Base-by-base conservation (phyloP, 2,888 invertebrate genomes). In the Dorcus hopei region DNA sequence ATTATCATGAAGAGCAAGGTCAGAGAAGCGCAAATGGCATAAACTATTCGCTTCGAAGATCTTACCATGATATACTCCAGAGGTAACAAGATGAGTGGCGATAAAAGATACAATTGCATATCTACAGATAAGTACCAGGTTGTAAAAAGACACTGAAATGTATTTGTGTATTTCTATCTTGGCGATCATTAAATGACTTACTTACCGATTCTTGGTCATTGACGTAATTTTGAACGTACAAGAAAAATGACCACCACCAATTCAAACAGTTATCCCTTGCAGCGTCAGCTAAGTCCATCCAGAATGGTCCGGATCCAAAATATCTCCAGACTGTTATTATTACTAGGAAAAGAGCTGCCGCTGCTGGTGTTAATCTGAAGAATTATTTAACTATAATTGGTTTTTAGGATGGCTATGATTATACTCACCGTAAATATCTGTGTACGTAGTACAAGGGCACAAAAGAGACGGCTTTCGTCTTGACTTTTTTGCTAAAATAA, bases 111-210 rank as follows among this genome's bases (percentile, higher is more conserved):
- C 43, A 59, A 49, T 7, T 59, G 59, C 59, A 59, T 59, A 26
- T 59, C 59, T 14, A 53, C 56, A 9, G 59, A 59, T 23, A 59
- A 38, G 40, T 59, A 59, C 59, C 59, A 59, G 9, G 59, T 59
- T 3, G 56, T 56, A n/a, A 52, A 9, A 11, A 56, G 42, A 38
- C 59, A 59, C 59, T 59, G 23, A 59, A 56, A 58, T 14, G 0
- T 11, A 57, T 33, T 33, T 33, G 3, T 33, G 26, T 33, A 6
- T 33, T 7, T 6, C 7, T 7, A 33, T 1, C 26, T 33, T 33
- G 26, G 26, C 26, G 6, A 33, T 1, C 26, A 33, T 7, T 33
- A 33, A 33, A 33, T 33, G 26, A 33, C 26, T 52, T 48, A 60
- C 60, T 52, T 52, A 60, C 60, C 53, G 57, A 42, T 9, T 60